Base-by-base conservation (phyloP, 2,113 vertebrate genomes). In the Columbina picui region DNA sequence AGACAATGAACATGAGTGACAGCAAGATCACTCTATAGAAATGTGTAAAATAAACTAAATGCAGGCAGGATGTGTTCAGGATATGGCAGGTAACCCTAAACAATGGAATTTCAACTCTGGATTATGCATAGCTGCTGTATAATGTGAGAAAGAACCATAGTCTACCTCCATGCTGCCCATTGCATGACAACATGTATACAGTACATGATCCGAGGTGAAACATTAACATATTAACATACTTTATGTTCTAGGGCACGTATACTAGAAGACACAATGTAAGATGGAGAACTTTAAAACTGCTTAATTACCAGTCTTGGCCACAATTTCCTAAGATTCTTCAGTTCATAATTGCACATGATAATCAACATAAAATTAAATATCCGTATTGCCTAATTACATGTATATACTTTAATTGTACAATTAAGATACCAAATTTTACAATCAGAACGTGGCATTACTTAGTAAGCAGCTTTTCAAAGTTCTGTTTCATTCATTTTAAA, bases 341-440 rank as follows among this genome's bases (percentile, higher is more conserved):
- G 49, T 89, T 81, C 59, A 39, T 89, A 94, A 96, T 56, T 96
- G 59, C n/a, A 63, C 34, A 90, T 65, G 38, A 52, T 79, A 89
- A 89, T 89, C 65, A 70, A 93, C 67, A 95, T 19, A 85, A 94
- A 96, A 96, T 95, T 95, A 95, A 87, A 95, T 85, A 91, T 77
- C 36, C 81, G 49, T 78, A 88, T 65, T 88, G 27, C 49, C 68
- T 84, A 96, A 94, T 73, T 93, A 61, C 26, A 61, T 76, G 39
- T 69, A 84, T 75, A 56, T 89, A 85, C 52, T 70, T 41, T 96
- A 95, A 91, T 76, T 64, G 49, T 60, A 81, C 90, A 86, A 95
- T 94, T 91, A 91, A 87, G 56, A 82, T n/a, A 55, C 10, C 7
- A 0, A 91, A 87, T 93, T 95, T 95, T 84, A 85, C 61, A 96